Evolutionary conservation across 2,113 vertebrate genomes (phyloP), one percentile per base, ranked within the genome.

Genomic region (Rhegmatorhina hoffmannsi): DNA sequence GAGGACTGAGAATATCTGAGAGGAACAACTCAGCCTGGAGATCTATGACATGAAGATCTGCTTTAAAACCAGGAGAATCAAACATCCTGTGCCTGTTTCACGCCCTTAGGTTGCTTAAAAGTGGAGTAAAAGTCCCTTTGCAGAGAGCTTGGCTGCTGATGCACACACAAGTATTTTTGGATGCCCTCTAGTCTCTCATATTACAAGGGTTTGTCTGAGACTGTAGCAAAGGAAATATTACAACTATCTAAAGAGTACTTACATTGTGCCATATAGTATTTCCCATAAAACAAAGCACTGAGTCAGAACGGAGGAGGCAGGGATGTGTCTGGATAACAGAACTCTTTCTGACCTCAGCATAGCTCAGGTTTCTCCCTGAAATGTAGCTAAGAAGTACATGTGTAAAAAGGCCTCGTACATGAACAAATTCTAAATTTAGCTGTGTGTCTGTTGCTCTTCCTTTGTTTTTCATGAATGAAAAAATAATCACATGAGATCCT

Each of bases 381-480:
- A 67, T 25, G 33, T 31, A 74, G 59, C 46, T 89, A 20, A 63
- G 83, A 92, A 28, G 38, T n/a, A 40, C 10, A 11, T 5, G 6
- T 80, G 66, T 84, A 84, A 75, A 80, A 87, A 80, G 25, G 23
- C 31, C 55, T 88, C 0, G 0, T 43, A 28, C 36, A 56, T 13
- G 8, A 77, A 70, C 13, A 38, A 38, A 38, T 34, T 88, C 93
- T 77, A 92, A 92, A 80, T 81, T 91, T 64, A 95, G 72, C 73
- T 60, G 18, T 16, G 24, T 78, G 85, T 63, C 88, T 81, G n/a
- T 63, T 73, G 60, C 7, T 33, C 36, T 90, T 76, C 75, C 55
- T 56, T 93, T 86, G 63, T 56, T 82, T 81, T 75, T 73, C 46
- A 25, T 84, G 72, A 95, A 92, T 94, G 85, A 89, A 90, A 91